Conservation (phyloP, 2,888 invertebrate genomes). For the Tanaodytes sp. region DNA sequence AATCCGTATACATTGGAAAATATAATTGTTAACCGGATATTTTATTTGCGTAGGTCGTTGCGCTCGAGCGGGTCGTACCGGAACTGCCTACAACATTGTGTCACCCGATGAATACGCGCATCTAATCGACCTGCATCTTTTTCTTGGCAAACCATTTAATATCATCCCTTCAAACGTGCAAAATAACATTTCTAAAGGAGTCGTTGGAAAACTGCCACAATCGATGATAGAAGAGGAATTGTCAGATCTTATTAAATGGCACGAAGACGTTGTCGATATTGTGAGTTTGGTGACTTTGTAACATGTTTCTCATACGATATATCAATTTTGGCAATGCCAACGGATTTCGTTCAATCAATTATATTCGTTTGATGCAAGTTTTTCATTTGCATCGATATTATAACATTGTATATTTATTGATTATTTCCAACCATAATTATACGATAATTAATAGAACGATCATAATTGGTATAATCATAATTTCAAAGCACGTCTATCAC, state of each 20-base stretch:
- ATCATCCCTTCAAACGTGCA: slow-evolving; percentile 73
- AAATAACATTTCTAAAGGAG: slow-evolving; percentile 76
- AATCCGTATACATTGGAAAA: neutral
- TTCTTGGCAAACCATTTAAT: slow-evolving; percentile 85
- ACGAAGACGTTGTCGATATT: slow-evolving; percentile 83
- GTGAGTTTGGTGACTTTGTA: slow-evolving; percentile 72
- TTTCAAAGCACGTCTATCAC: no score
- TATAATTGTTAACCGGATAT: neutral
- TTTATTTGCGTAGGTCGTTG: slow-evolving; percentile 80
- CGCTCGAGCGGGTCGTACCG: slow-evolving; percentile 93
- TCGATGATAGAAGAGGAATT: slow-evolving; percentile 87
- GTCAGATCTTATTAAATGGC: slow-evolving; percentile 82
- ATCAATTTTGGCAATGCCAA: no score
- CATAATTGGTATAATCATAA: no score
- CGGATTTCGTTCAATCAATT: no score
- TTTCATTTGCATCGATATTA: no score
- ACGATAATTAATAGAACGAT: no score
- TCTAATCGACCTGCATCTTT: slow-evolving; percentile 94
- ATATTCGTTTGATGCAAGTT: no score
- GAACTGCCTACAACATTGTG: slow-evolving; percentile 92
- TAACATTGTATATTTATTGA: no score
- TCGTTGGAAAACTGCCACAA: slow-evolving; percentile 88
- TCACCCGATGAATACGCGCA: slow-evolving; percentile 93
- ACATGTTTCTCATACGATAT: no score
- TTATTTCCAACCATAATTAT: no score